A percentile compares a stretch with the other conserved stretches of the same genome.
Conservation (phyloP, 2,888 invertebrate genomes). For the Caenorhabditis imperialis region DNA sequence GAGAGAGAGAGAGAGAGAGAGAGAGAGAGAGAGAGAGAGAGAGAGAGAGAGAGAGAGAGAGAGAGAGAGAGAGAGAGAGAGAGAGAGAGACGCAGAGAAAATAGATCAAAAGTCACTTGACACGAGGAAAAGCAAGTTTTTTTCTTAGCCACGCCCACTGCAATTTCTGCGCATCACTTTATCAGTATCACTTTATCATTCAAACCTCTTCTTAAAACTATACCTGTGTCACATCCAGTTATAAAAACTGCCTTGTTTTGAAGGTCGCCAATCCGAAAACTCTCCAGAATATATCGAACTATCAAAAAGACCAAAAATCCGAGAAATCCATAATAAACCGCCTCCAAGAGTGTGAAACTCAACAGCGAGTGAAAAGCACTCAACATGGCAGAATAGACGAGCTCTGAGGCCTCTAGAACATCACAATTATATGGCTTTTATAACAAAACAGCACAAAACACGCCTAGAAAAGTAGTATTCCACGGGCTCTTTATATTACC, state of each 20-base stretch:
- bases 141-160: too few relatives aligned
- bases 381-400: conserved; percentile 15
- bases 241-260: conserved; percentile 63
- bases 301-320: conserved; percentile 21
- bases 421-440: too few relatives aligned
- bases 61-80: conserved; percentile 4
- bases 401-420: conserved; percentile 23
- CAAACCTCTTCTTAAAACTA: too few relatives aligned
- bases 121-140: too few relatives aligned
- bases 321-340: not conserved
- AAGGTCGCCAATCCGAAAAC: conserved; percentile 51
- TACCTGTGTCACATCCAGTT: conserved; percentile 69
- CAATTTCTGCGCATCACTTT: too few relatives aligned
- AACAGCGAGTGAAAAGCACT: conserved; percentile 6
- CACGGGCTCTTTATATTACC: not conserved
- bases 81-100: too few relatives aligned
- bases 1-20: conserved; percentile 4
- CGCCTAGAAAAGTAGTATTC: too few relatives aligned
- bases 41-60: conserved; percentile 10
- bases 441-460: too few relatives aligned
- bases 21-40: not conserved
- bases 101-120: too few relatives aligned
- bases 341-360: conserved; percentile 21
- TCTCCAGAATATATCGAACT: conserved; percentile 43
- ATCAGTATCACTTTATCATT: too few relatives aligned